Conservation (phyloP, 2,113 vertebrate species). For the Leptobrachium leishanense region DNA sequence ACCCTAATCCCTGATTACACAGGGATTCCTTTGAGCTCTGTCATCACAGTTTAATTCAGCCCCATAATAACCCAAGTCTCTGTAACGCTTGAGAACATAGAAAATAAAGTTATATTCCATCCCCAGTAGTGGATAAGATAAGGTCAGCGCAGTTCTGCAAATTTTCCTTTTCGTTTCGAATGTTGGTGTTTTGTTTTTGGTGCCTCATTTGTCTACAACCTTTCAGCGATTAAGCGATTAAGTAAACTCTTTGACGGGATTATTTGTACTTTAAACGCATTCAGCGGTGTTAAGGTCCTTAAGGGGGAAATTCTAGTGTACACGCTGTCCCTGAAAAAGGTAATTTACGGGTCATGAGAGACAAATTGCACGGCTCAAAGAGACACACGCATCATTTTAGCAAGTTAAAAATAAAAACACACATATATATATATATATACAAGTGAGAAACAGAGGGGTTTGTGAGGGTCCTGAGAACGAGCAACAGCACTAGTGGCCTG, state of each 20-base stretch:
- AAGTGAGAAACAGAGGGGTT: too few species aligned
- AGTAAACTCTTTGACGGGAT: conserved; percentile 29
- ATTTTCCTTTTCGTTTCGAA: not conserved
- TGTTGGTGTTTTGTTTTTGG: not conserved
- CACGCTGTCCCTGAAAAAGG: conserved; percentile 30
- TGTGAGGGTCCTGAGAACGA: too few species aligned
- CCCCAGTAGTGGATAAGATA: not conserved
- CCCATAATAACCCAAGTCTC: too few species aligned
- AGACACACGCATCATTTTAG: not conserved
- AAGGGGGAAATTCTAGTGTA: conserved; percentile 16
- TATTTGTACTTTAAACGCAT: conserved; percentile 38
- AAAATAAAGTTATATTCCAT: too few species aligned
- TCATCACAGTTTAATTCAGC: too few species aligned
- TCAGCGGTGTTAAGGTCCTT: conserved; percentile 22
- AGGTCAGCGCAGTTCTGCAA: conserved; percentile 2
- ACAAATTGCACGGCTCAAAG: not conserved
- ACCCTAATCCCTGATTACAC: too few species aligned
- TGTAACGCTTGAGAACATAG: too few species aligned
- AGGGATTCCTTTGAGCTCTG: too few species aligned
- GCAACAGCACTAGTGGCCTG: too few species aligned
- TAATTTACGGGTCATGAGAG: conserved; percentile 7
- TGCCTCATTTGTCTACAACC: conserved; percentile 29
- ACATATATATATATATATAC: too few species aligned
- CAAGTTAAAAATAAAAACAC: not conserved
- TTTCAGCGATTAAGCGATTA: conserved; percentile 3